Evolutionary conservation across 2,888 invertebrate species (phyloP).

Genomic region (Unio pictorum): DNA sequence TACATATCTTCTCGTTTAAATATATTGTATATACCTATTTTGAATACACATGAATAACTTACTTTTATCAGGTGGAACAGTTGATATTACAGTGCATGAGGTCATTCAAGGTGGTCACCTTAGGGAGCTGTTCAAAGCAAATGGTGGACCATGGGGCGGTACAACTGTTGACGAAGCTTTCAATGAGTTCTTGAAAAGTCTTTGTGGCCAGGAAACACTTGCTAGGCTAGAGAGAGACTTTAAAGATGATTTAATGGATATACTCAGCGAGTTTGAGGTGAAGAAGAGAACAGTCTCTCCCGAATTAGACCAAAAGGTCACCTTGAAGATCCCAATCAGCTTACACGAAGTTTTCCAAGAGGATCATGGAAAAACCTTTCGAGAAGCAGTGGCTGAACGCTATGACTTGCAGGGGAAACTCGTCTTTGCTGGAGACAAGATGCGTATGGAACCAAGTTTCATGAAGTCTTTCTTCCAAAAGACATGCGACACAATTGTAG

Average conservation of each 20-base stretch:
- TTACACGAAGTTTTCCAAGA: slow-evolving; percentile 1
- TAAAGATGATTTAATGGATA: slow-evolving; percentile 2
- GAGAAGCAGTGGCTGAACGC: neutral
- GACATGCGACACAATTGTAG: slow-evolving; percentile 9
- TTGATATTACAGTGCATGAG: too few species aligned
- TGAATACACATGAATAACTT: too few species aligned
- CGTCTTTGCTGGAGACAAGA: slow-evolving; percentile 3
- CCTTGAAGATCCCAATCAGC: neutral
- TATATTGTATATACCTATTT: too few species aligned
- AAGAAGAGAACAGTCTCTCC: slow-evolving; percentile 2
- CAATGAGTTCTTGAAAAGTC: too few species aligned
- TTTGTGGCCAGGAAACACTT: too few species aligned
- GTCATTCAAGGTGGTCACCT: too few species aligned
- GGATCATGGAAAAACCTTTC: neutral
- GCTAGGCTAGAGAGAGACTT: too few species aligned
- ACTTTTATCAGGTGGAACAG: too few species aligned
- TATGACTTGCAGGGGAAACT: neutral
- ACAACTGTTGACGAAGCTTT: too few species aligned
- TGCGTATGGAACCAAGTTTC: slow-evolving; percentile 3
- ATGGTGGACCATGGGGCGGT: too few species aligned
- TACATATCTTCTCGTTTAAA: too few species aligned
- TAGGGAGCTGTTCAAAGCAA: too few species aligned
- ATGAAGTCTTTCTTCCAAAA: slow-evolving; percentile 10
- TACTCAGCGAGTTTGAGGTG: slow-evolving; percentile 3
- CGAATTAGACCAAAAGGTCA: neutral